A percentile compares a stretch with the other conserved stretches of the same genome.
These are phyloP conservation scores for Leucopternis melanops DNA, from an alignment of 2,113 vertebrate species.

Conservation along the genomic window DNA sequence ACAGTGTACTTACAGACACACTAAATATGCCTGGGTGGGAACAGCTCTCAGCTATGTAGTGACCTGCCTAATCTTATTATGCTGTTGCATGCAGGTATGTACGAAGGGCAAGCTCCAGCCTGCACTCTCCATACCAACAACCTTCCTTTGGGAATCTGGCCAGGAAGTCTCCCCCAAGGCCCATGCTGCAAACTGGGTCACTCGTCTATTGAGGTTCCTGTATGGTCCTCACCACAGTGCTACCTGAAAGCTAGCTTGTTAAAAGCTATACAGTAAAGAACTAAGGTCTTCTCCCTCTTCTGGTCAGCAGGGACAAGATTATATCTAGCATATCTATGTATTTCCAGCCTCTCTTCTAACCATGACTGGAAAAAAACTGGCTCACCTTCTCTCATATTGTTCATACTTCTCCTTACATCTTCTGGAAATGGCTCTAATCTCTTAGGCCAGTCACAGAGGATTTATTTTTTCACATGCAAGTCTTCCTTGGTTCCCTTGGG, in stretches of 20 bases:
- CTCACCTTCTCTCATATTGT: background rate
- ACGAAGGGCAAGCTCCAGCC: slow-evolving; percentile 43
- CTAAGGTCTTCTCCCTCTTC: background rate
- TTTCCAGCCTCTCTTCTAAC: background rate
- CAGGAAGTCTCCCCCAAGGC: slow-evolving; percentile 20
- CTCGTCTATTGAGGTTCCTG: background rate
- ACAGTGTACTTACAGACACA: background rate
- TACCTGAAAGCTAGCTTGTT: background rate
- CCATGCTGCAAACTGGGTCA: background rate
- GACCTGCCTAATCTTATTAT: slow-evolving; percentile 52
- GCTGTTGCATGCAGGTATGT: slow-evolving; percentile 53
- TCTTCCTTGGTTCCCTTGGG: background rate
- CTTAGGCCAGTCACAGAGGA: background rate
- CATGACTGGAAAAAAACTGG: background rate
- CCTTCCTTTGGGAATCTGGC: slow-evolving; percentile 31
- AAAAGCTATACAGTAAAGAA: background rate
- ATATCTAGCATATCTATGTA: background rate
- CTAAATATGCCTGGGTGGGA: slow-evolving; percentile 22
- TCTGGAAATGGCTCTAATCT: background rate
- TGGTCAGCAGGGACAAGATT: background rate
- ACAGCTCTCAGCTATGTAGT: slow-evolving; percentile 41
- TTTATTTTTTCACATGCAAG: background rate
- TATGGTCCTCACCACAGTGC: background rate
- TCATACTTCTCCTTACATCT: background rate
- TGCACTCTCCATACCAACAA: slow-evolving; percentile 6